These are phyloP conservation scores for Aurelia coerulea DNA, from an alignment of 30 jellyfish, hydroid and myxozoan species.

Conservation along the genomic window DNA sequence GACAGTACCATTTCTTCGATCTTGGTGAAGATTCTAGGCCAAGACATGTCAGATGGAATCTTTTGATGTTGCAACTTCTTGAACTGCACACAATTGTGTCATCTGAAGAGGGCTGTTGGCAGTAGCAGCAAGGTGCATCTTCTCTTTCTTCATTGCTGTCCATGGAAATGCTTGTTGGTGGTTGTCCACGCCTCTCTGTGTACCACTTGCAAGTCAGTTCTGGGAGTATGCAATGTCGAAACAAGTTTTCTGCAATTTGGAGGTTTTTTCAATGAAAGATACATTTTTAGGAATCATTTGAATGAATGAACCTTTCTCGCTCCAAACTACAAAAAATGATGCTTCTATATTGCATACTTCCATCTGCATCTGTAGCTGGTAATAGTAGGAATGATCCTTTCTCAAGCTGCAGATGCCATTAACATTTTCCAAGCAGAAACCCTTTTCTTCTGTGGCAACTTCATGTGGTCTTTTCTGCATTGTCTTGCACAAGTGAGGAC, in stretches of 20 bases:
- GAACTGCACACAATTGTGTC: background rate
- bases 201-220: background rate
- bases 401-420: background rate
- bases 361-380: constrained; percentile 11
- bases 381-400: background rate
- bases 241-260: too few relatives aligned
- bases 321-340: background rate
- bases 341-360: background rate
- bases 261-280: background rate
- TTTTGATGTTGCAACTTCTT: background rate
- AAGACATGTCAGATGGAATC: background rate
- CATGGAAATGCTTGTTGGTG: background rate
- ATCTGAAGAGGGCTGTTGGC: background rate
- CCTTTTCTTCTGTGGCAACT: background rate
- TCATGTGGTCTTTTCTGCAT: background rate
- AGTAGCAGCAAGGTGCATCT: background rate
- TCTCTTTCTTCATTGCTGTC: background rate
- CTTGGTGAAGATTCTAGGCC: background rate
- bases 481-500: constrained; percentile 11
- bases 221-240: background rate
- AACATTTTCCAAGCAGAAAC: background rate
- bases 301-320: background rate
- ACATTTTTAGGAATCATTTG: background rate
- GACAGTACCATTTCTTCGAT: background rate
- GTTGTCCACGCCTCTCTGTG: background rate